Conservation (phyloP, 2,888 invertebrate species). For the Philereme transversata region DNA sequence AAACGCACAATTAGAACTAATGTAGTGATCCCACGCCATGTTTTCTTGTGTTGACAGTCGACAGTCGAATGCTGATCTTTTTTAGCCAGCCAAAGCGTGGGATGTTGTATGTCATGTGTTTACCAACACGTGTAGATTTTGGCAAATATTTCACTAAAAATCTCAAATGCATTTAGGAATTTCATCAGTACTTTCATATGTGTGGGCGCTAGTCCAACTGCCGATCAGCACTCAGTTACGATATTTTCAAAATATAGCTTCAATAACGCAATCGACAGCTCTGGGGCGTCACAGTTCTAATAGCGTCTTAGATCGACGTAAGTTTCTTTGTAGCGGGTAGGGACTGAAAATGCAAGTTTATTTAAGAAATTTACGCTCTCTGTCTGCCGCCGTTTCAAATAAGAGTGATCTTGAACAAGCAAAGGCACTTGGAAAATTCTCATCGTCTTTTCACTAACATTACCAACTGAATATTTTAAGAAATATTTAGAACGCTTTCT, state of each 20-base stretch:
- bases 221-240: constrained; percentile 13
- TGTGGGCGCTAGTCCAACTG: constrained; percentile 20
- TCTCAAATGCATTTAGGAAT: constrained; percentile 18
- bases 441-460: too few relatives aligned
- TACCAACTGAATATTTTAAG: too few relatives aligned
- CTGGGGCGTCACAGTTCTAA: constrained; percentile 7
- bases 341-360: too few relatives aligned
- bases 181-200: constrained; percentile 1
- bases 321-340: too few relatives aligned
- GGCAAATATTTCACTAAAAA: constrained; percentile 21
- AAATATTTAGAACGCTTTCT: too few relatives aligned
- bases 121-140: constrained; percentile 22
- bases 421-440: too few relatives aligned
- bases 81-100: not conserved
- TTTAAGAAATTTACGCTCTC: too few relatives aligned
- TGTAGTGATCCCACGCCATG: too few relatives aligned
- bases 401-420: too few relatives aligned
- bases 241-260: constrained; percentile 22
- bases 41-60: too few relatives aligned
- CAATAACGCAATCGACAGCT: constrained; percentile 10
- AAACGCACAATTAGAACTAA: too few relatives aligned
- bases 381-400: too few relatives aligned
- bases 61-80: not conserved
- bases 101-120: constrained; percentile 6
- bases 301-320: constrained; percentile 1